Base-by-base conservation (phyloP, 2,797 vertebrate genomes). In the Phaenicophaeus curvirostris region DNA sequence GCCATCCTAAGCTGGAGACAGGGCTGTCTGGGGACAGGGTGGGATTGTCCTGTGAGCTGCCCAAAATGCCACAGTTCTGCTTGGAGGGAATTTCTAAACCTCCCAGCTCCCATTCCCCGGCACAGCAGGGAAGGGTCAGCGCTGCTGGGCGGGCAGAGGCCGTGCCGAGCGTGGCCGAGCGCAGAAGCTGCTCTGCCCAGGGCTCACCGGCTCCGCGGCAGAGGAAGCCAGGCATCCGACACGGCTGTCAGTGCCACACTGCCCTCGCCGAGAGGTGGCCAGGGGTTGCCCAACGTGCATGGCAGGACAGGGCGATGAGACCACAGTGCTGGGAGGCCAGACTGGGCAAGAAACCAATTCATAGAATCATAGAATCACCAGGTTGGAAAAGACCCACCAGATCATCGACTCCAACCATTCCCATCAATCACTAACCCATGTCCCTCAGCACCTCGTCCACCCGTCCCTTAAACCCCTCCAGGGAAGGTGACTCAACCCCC, bases 241-340 rank as follows among this genome's bases (percentile, higher is more conserved):
- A 42, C 0, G 0, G 39, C 71, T 28, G 7, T 0, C 0, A 6
- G n/a, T 9, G 37, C 74, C 1, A 0, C 0, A 0, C 59, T 58
- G 66, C 74, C 48, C 62, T 66, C 6, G 2, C 39, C 78, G 6
- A 62, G 37, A 10, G 1, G 8, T 0, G 0, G 37, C 0, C 0
- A 27, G 2, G 28, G 28, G 21, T 6, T 13, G 41, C 54, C 55
- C 50, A 15, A 3, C 0, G 2, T 4, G 28, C 8, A 1, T 2
- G 75, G 72, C 76, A 28, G 72, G 59, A 58, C 28, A 46, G 33
- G n/a, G 63, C 0, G 5, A 42, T 0, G 9, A 39, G 46, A 30
- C 2, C 4, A 59, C 59, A 30, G 4, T 50, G 35, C 54, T 9
- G 1, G 46, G 50, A 61, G 46, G 37, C 31, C 62, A 18, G 72